Evolutionary conservation across 23 tunicate species (phyloP), one percentile per base, ranked within the genome.

Genomic region (Ciona savignyi): DNA sequence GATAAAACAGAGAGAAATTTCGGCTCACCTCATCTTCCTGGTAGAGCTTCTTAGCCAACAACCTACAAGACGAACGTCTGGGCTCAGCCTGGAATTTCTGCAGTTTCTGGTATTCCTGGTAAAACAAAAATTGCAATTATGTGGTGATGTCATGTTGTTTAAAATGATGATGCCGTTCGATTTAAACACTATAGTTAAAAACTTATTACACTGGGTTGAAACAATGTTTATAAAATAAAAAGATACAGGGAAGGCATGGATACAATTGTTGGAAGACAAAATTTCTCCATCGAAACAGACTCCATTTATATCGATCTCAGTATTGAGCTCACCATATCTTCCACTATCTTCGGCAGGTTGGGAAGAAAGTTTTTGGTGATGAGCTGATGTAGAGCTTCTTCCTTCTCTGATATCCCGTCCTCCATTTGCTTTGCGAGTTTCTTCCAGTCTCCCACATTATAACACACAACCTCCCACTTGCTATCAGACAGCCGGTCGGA

Each of bases 321-420:
- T n/a, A n/a, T n/a, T n/a, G n/a, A n/a, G n/a, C 68, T 70, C 69
- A 89, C 96, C 96, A 89, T 89, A 73, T 89, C 96, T 42, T 89
- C 89, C 28, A 89, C 96, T 27, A 89, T 89, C 51, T 89, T 89
- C 22, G 96, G 96, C 1, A 89, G 63, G 51, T 89, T 89, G 21
- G 96, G 96, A 23, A 89, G 81, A 75, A 89, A 89, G 63, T 89
- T 89, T n/a, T 89, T 89, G 24, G 84, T 84, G 62, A 89, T 89
- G 11, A 89, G 89, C 63, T 79, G 89, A 42, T 77, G 27, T n/a
- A 89, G 78, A 31, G 89, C 80, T 34, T 66, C 77, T 32, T 89
- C 96, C 28, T 84, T 62, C 60, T 77, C 25, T 21, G 96, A 82
- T 1, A 30, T 66, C 6, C 85, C 85, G 28, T 86, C 78, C n/a